phyloP scores from a whole-genome alignment of 2,113 vertebrate species.

The Oenanthe melanoleuca region DNA sequence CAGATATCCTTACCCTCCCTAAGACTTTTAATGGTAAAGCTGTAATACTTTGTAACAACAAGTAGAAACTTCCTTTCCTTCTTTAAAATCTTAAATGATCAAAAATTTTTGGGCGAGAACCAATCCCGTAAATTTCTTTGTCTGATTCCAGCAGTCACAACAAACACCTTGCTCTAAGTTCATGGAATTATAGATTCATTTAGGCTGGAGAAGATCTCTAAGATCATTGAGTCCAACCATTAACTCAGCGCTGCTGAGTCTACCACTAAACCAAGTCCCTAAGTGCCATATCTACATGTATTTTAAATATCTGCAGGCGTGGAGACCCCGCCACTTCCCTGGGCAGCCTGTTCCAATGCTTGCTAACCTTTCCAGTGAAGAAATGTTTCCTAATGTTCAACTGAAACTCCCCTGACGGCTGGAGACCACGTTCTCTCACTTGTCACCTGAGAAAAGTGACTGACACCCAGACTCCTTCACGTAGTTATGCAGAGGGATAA shows the following conservation, averaged over 20 bases:
- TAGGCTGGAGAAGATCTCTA: neutral
- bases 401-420: neutral
- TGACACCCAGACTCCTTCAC: neutral
- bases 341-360: neutral
- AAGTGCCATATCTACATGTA: neutral
- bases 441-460: neutral
- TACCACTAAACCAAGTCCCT: neutral
- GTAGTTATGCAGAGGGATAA: neutral
- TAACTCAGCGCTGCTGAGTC: neutral
- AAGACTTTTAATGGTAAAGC: neutral
- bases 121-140: neutral
- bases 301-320: neutral
- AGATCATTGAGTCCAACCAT: neutral
- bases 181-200: neutral
- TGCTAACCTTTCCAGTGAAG: neutral
- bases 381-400: neutral
- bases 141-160: neutral
- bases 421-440: neutral
- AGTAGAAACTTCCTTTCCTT: neutral
- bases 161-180: neutral
- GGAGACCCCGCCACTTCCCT: neutral
- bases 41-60: neutral
- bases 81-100: constrained; percentile 9
- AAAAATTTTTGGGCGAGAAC: neutral
- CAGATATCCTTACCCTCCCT: neutral